Percentiles rank a stretch among this genome's conserved stretches.
Evolutionary conservation across 1,140 invertebrate genomes (phyloP).

Genomic region (Chironomus striatipennis): DNA sequence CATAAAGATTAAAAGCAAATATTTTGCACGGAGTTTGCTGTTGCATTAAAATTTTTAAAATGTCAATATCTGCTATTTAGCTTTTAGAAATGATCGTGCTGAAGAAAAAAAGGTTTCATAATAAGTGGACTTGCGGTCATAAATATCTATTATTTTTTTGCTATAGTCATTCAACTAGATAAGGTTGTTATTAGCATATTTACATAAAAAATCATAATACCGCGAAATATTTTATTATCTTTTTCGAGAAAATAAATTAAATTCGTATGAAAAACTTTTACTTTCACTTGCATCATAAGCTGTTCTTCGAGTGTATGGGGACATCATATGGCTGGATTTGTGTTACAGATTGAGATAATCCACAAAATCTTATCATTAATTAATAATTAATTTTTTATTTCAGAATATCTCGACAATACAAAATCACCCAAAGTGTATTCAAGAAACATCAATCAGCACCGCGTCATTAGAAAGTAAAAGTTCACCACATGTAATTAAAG

Average conservation of each 20-base stretch:
- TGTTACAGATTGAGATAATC: no score
- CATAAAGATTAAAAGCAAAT: background rate
- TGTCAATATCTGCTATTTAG: background rate
- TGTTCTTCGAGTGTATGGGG: background rate
- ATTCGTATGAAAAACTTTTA: background rate
- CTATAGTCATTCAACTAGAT: background rate
- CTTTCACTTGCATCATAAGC: background rate
- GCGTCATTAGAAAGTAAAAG: no score
- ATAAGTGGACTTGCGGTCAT: background rate
- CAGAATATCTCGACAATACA: background rate
- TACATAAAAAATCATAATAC: background rate
- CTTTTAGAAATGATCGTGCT: background rate
- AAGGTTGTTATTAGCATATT: constrained; percentile 6
- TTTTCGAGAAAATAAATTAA: no score
- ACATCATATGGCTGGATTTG: no score
- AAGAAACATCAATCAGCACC: no score
- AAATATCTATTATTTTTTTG: background rate
- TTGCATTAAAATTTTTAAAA: background rate
- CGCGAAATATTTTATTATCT: background rate
- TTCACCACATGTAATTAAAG: no score
- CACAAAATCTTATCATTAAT: background rate
- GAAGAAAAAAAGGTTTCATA: background rate
- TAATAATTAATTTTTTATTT: background rate
- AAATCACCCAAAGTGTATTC: no score
- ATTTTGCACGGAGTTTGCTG: background rate